phyloP scores from a whole-genome alignment of 1,140 invertebrate species.

The Plutomurus gul region DNA sequence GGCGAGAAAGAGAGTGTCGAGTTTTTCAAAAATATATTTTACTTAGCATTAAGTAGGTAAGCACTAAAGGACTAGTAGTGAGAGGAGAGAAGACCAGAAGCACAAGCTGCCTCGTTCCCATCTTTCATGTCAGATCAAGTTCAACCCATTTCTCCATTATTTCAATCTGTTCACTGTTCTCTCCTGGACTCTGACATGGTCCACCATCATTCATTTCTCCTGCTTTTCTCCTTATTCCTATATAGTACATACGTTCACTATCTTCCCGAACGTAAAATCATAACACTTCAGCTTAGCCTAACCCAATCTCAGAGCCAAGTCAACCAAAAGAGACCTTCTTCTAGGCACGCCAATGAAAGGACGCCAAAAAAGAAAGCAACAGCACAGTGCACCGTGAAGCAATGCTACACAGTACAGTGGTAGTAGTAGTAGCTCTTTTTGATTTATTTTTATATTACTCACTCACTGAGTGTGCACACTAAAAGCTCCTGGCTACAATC shows the following conservation, averaged over 20 bases:
- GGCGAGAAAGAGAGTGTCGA: no score
- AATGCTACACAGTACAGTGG: no score
- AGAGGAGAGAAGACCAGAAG: background rate
- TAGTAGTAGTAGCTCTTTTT: background rate
- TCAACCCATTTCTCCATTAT: constrained; percentile 24
- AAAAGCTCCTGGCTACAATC: background rate
- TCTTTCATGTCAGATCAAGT: constrained; percentile 35
- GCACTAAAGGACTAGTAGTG: background rate
- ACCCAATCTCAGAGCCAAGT: background rate
- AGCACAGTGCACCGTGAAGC: no score
- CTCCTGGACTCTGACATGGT: constrained; percentile 15
- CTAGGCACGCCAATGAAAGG: background rate
- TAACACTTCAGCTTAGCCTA: no score
- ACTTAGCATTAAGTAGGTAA: background rate
- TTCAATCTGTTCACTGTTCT: constrained; percentile 19
- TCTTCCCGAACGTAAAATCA: no score
- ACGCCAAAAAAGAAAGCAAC: background rate
- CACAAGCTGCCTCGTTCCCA: background rate
- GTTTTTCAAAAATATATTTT: background rate
- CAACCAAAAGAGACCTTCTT: background rate
- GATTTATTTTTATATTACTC: background rate
- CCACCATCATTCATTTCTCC: constrained; percentile 19
- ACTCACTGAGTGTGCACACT: background rate
- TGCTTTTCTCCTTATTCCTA: background rate
- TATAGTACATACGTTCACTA: background rate